A percentile compares a stretch with the other conserved stretches of the same genome.
phyloP scores from a whole-genome alignment of 2,113 vertebrate genomes.

The Poeciliopsis prolifica region DNA sequence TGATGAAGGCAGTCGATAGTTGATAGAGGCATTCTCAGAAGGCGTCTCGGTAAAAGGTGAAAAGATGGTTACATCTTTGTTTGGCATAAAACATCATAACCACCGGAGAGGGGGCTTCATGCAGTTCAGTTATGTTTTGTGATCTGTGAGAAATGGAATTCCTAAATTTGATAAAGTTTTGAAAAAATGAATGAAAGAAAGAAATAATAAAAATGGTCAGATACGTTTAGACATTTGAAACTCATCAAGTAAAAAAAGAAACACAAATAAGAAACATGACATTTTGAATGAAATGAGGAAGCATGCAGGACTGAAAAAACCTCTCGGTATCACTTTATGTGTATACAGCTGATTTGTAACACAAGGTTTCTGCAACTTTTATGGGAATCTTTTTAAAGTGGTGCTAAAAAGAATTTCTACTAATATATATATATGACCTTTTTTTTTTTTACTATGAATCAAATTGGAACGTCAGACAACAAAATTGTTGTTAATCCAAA shows the following conservation, averaged over 20 bases:
- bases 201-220: too few species aligned
- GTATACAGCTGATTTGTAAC: background rate
- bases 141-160: background rate
- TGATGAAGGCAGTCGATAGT: background rate
- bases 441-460: too few species aligned
- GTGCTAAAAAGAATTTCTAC: too few species aligned
- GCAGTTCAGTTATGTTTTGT: background rate
- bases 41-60: background rate
- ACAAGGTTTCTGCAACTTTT: background rate
- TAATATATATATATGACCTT: too few species aligned
- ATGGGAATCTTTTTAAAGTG: too few species aligned
- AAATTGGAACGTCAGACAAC: too few species aligned
- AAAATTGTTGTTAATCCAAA: too few species aligned
- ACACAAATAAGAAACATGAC: background rate
- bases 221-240: background rate
- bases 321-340: background rate
- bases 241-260: background rate
- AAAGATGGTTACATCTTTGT: background rate
- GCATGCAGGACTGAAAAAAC: background rate
- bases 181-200: too few species aligned
- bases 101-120: background rate
- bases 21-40: background rate
- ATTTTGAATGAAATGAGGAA: slow-evolving; percentile 10
- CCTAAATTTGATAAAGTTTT: background rate
- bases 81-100: background rate